Percentiles rank a stretch among this genome's conserved stretches.
Conservation (phyloP, 2,888 invertebrate species). For the Coronaproctus castanopsis region DNA sequence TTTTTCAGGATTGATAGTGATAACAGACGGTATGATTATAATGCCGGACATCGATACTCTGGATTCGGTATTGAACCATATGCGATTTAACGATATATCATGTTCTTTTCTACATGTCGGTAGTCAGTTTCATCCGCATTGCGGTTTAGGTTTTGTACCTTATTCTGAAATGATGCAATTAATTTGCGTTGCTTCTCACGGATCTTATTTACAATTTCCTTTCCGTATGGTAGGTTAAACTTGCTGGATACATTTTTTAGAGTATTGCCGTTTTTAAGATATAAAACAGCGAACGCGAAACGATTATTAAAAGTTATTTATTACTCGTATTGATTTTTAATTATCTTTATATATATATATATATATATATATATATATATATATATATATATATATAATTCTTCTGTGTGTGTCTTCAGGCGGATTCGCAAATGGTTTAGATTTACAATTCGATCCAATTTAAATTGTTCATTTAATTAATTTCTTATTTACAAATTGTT, state of each 20-base stretch:
- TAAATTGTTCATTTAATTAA: neutral
- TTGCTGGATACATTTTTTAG: too few species aligned
- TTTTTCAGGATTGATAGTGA: conserved; percentile 42
- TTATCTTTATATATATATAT: too few species aligned
- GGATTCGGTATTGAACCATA: conserved; percentile 47
- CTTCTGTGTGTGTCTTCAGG: neutral
- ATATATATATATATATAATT: too few species aligned
- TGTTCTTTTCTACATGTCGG: conserved; percentile 56
- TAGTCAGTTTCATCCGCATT: conserved; percentile 41
- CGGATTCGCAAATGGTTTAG: neutral
- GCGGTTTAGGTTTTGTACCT: conserved; percentile 45
- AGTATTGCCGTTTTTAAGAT: too few species aligned
- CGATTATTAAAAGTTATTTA: too few species aligned
- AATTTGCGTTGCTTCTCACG: conserved; percentile 51
- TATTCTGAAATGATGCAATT: conserved; percentile 54
- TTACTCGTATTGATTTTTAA: too few species aligned
- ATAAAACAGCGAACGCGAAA: too few species aligned
- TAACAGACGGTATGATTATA: conserved; percentile 52
- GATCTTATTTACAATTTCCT: conserved; percentile 36
- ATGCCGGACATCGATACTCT: conserved; percentile 50
- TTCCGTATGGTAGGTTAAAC: conserved; percentile 3
- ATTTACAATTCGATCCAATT: neutral
- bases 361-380: too few species aligned
- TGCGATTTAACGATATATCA: conserved; percentile 48
- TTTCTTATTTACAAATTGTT: neutral